phyloP scores from a whole-genome alignment of 2,888 invertebrate species.

The Dilophus febrilis region DNA sequence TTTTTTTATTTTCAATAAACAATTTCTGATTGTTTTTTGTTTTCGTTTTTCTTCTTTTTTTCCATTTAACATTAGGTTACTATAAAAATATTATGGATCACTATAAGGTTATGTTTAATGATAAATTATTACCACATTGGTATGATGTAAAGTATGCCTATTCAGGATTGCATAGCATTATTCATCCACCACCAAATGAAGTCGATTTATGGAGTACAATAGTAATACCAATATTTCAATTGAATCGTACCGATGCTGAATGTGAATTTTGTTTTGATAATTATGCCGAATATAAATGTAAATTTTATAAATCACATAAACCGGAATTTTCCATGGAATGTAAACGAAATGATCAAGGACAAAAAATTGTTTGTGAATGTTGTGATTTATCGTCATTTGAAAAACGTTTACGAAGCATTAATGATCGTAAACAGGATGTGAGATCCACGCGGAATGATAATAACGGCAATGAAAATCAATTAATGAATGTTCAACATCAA shows the following conservation, averaged over 20 bases:
- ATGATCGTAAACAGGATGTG: too few species aligned
- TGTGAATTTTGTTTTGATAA: slow-evolving; percentile 42
- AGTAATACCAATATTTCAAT: slow-evolving; percentile 26
- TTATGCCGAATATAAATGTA: slow-evolving; percentile 35
- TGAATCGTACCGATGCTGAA: slow-evolving; percentile 29
- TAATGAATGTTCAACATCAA: too few species aligned
- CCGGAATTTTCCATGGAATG: slow-evolving; percentile 28
- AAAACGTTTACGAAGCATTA: too few species aligned
- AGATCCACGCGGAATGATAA: too few species aligned
- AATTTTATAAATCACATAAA: slow-evolving; percentile 33
- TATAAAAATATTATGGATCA: slow-evolving; percentile 12
- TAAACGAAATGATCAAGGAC: slow-evolving; percentile 22
- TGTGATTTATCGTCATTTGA: slow-evolving; percentile 41
- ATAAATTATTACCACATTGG: slow-evolving; percentile 25
- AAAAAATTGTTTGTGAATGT: slow-evolving; percentile 42
- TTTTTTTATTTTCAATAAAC: too few species aligned
- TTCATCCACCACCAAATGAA: slow-evolving; percentile 28
- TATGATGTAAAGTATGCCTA: slow-evolving; percentile 29
- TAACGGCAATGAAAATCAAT: too few species aligned
- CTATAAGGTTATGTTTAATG: slow-evolving; percentile 5
- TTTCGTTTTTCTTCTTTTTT: slow-evolving; percentile 2
- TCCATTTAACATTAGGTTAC: slow-evolving; percentile 5
- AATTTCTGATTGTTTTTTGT: not conserved
- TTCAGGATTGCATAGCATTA: slow-evolving; percentile 28
- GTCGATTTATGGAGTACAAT: slow-evolving; percentile 27